Evolutionary conservation across 1,140 invertebrate species (phyloP).

Genomic region (Mamestra configurata): DNA sequence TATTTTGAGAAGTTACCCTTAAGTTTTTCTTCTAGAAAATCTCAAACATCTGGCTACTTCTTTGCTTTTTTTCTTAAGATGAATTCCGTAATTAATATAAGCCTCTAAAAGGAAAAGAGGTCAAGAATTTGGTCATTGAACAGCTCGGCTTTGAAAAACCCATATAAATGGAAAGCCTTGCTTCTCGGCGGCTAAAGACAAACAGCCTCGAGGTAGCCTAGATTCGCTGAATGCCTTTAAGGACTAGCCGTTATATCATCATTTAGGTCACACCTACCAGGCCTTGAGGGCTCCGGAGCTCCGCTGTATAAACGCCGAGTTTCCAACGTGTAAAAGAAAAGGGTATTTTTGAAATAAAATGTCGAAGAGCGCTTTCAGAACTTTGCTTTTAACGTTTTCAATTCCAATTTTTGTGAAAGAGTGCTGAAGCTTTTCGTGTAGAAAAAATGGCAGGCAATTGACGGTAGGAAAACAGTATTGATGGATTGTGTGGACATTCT

Average conservation of each 20-base stretch:
- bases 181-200: conserved; percentile 21
- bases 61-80: not conserved
- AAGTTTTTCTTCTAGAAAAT: not conserved
- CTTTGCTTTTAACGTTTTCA: conserved; percentile 33
- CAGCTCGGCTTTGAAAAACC: conserved; percentile 19
- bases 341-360: conserved; percentile 5
- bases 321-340: not conserved
- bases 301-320: conserved; percentile 2
- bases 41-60: not conserved
- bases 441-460: not conserved
- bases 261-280: conserved; percentile 59
- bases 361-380: conserved; percentile 32
- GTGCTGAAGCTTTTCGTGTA: not conserved
- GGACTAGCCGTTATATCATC: conserved; percentile 55
- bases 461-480: not conserved
- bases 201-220: conserved; percentile 38
- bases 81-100: not conserved
- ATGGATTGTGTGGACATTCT: not conserved
- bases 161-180: conserved; percentile 40
- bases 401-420: conserved; percentile 25
- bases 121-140: conserved; percentile 39
- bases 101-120: conserved; percentile 20
- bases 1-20: not conserved
- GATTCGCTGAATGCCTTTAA: conserved; percentile 56
- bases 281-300: not conserved